These are phyloP conservation scores for Carposina sasakii DNA, from an alignment of 1,140 invertebrate genomes.

Conservation along the genomic window DNA sequence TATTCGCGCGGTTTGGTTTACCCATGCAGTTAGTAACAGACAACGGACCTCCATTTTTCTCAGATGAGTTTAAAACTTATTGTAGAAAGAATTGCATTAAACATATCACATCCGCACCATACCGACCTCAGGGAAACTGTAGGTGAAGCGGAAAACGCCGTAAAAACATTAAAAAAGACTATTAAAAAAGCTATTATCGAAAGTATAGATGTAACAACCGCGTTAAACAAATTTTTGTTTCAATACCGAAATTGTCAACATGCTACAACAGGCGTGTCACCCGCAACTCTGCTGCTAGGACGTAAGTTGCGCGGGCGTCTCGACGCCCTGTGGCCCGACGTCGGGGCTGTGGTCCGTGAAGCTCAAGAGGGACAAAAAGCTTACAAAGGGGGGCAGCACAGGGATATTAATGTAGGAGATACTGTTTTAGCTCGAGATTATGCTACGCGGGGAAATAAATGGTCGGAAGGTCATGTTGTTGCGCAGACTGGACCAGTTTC, in stretches of 20 bases:
- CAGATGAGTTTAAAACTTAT: neutral
- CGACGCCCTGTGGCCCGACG: neutral
- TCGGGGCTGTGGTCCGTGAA: neutral
- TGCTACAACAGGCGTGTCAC: neutral
- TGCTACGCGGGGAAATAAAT: neutral
- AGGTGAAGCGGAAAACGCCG: neutral
- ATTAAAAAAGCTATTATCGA: neutral
- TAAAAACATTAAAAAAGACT: neutral
- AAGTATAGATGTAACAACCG: neutral
- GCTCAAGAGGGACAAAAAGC: neutral
- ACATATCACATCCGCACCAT: neutral
- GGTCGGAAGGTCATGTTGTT: neutral
- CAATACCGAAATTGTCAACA: conserved; percentile 1
- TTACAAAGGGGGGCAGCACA: neutral
- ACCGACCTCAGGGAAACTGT: neutral
- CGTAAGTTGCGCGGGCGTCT: neutral
- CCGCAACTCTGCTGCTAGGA: neutral
- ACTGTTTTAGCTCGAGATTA: neutral
- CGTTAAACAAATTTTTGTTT: conserved; percentile 1
- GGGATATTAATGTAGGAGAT: neutral
- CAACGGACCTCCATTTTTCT: neutral
- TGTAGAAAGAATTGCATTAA: neutral
- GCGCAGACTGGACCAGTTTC: neutral
- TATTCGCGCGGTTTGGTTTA: neutral
- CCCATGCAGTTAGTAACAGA: neutral